A percentile compares a stretch with the other conserved stretches of the same genome.
These are phyloP conservation scores for Platypus cylindrus DNA, from an alignment of 2,888 invertebrate species.

Conservation along the genomic window DNA sequence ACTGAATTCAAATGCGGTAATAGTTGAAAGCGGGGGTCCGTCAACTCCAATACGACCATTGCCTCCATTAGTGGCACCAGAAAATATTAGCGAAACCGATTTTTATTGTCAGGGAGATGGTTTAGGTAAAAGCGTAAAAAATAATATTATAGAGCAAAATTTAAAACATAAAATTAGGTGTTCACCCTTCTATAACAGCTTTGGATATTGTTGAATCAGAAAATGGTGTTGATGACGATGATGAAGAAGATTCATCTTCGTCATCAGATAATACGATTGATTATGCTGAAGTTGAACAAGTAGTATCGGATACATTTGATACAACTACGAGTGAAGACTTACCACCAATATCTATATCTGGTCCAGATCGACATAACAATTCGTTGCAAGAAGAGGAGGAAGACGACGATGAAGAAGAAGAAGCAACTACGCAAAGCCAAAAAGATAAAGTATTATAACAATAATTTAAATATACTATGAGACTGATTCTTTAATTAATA, in stretches of 20 bases:
- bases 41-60: constrained; percentile 12
- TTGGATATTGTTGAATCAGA: constrained; percentile 27
- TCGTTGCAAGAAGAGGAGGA: no score
- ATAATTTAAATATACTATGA: no score
- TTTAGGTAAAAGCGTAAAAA: constrained; percentile 24
- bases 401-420: no score
- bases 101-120: constrained; percentile 36
- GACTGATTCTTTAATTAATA: no score
- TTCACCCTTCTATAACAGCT: constrained; percentile 31
- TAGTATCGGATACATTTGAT: constrained; percentile 19
- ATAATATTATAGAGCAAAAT: not conserved
- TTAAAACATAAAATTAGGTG: constrained; percentile 21
- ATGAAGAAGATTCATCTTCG: constrained; percentile 15
- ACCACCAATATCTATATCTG: no score
- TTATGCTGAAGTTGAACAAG: constrained; percentile 22
- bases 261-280: constrained; percentile 22
- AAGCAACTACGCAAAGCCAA: no score
- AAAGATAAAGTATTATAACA: no score
- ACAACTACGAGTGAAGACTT: no score
- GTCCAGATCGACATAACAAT: no score
- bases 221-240: constrained; percentile 13
- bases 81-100: constrained; percentile 28
- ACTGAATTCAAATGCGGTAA: constrained; percentile 19
- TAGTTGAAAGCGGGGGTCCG: constrained; percentile 8
- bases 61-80: not conserved